Conservation (phyloP, 2,797 vertebrate genomes). For the Peromyscus eremicus region DNA sequence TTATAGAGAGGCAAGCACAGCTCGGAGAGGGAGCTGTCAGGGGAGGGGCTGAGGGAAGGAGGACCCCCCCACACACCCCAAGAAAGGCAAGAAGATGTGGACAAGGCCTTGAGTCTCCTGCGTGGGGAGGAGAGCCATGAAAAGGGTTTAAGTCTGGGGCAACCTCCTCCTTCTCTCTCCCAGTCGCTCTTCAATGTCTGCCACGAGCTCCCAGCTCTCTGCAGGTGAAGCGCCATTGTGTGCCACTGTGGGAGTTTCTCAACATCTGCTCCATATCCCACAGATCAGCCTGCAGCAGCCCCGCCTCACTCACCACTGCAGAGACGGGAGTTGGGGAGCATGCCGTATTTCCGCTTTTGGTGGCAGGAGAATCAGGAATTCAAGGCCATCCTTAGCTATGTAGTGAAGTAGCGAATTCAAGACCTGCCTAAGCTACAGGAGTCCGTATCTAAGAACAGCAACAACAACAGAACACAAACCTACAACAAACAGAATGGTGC, state of each 20-base stretch:
- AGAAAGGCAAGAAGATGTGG: background rate
- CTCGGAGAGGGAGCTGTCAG: background rate
- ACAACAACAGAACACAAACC: background rate
- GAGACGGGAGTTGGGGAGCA: background rate
- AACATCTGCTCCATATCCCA: rapidly evolving
- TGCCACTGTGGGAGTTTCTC: background rate
- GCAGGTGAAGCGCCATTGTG: background rate
- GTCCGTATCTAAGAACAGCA: background rate
- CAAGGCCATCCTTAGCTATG: background rate
- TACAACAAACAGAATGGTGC: background rate
- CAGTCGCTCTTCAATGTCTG: background rate
- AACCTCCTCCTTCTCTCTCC: background rate
- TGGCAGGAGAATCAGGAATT: background rate
- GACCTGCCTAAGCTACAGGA: background rate
- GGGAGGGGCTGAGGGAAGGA: background rate
- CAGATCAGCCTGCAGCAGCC: background rate
- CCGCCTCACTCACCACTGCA: background rate
- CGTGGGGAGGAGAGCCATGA: background rate
- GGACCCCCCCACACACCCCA: background rate
- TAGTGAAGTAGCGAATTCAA: background rate
- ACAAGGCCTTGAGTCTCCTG: background rate
- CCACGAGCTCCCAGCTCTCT: background rate
- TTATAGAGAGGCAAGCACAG: background rate
- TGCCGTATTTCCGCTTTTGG: background rate
- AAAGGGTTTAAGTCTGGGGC: background rate